Percentiles rank a stretch among this genome's conserved stretches.
Conservation (phyloP, 2,888 invertebrate genomes). For the Cryptops parisi region DNA sequence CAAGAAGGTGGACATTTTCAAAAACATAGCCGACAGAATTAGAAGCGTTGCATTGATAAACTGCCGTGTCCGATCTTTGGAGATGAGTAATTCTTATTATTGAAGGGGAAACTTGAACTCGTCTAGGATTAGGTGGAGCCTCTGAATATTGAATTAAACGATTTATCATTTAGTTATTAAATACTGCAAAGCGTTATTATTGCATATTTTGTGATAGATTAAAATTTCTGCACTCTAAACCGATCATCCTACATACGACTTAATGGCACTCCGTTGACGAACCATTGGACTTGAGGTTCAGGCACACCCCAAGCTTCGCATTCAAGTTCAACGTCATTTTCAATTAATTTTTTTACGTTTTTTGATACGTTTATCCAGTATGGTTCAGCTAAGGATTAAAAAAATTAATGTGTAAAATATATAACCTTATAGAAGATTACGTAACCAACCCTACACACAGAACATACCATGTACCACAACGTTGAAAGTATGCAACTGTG, state of each 20-base stretch:
- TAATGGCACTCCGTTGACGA: conserved; percentile 92
- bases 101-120: conserved; percentile 49
- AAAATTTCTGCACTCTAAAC: conserved; percentile 30
- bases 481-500: conserved; percentile 68
- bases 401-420: too few relatives aligned
- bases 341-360: conserved; percentile 73
- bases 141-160: conserved; percentile 30
- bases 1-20: conserved; percentile 94
- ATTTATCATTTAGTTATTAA: neutral
- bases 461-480: conserved; percentile 38
- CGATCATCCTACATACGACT: conserved; percentile 51
- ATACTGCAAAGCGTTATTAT: neutral
- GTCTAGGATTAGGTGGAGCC: conserved; percentile 48
- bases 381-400: conserved; percentile 41
- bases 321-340: conserved; percentile 67
- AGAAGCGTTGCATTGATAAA: conserved; percentile 98
- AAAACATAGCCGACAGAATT: conserved; percentile 97
- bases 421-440: too few relatives aligned
- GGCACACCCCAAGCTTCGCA: conserved; percentile 86
- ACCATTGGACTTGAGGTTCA: conserved; percentile 84
- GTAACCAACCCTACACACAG: too few relatives aligned
- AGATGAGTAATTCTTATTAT: conserved; percentile 62
- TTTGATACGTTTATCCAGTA: conserved; percentile 83
- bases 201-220: neutral
- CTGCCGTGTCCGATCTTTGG: conserved; percentile 78